Conservation (phyloP, 2,888 invertebrate genomes). For the Pomacea canaliculata region DNA sequence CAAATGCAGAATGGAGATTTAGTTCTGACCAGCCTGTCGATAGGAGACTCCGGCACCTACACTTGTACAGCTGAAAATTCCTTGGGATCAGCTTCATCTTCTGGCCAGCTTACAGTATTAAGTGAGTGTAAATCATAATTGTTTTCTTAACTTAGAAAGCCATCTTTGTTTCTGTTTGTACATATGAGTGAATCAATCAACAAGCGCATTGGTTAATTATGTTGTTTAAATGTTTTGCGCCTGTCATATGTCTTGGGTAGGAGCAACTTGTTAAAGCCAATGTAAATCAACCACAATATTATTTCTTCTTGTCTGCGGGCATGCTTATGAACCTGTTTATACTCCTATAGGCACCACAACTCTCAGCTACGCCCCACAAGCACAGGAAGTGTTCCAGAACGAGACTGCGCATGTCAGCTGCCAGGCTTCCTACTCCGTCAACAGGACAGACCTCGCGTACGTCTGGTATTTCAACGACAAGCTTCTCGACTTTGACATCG, state of each 20-base stretch:
- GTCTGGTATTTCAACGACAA: constrained; percentile 86
- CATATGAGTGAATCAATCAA: too few relatives aligned
- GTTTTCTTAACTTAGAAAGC: too few relatives aligned
- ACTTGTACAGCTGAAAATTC: constrained; percentile 57
- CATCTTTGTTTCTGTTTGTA: too few relatives aligned
- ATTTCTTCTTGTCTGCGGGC: too few relatives aligned
- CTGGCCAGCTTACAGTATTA: constrained; percentile 47
- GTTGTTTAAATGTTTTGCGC: too few relatives aligned
- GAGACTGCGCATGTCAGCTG: constrained; percentile 77
- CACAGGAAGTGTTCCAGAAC: constrained; percentile 53
- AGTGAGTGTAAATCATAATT: constrained; percentile 38
- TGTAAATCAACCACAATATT: too few relatives aligned
- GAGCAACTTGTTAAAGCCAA: too few relatives aligned
- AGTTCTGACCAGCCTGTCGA: constrained; percentile 75
- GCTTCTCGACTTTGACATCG: constrained; percentile 60
- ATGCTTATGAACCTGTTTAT: too few relatives aligned
- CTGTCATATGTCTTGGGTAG: too few relatives aligned
- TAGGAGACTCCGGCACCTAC: constrained; percentile 53
- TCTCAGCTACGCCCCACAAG: constrained; percentile 16
- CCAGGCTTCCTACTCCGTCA: constrained; percentile 84
- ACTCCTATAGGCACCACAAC: too few relatives aligned
- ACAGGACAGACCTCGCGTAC: constrained; percentile 85
- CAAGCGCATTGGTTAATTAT: too few relatives aligned
- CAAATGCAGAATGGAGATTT: constrained; percentile 89
- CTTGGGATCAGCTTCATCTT: constrained; percentile 50